Conservation (phyloP, 2,113 vertebrate species). For the Azemiops feae region DNA sequence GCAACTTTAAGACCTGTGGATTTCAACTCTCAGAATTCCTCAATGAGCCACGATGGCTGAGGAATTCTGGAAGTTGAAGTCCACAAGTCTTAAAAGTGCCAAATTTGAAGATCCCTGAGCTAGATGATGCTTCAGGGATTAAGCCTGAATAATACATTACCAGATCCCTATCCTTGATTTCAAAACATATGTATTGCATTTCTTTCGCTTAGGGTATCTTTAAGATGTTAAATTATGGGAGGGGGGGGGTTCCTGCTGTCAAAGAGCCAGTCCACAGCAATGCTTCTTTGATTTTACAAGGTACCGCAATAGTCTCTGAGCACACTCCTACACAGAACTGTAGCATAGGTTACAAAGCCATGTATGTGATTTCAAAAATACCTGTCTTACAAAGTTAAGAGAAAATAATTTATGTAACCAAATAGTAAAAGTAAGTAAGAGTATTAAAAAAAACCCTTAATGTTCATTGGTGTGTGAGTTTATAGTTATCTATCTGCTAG, state of each 20-base stretch:
- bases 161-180: not conserved
- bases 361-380: not conserved
- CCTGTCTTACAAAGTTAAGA: not conserved
- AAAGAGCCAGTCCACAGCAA: not conserved
- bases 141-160: not conserved
- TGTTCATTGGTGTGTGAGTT: not conserved
- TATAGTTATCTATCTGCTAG: not conserved
- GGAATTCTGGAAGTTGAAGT: too few relatives aligned
- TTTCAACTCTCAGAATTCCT: too few relatives aligned
- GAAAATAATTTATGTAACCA: not conserved
- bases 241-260: not conserved
- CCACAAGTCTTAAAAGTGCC: too few relatives aligned
- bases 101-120: too few relatives aligned
- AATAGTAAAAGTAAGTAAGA: not conserved
- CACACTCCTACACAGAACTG: not conserved
- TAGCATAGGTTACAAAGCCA: not conserved
- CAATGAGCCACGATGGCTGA: too few relatives aligned
- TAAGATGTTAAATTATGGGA: not conserved
- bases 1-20: too few relatives aligned
- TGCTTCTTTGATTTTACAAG: not conserved
- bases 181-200: not conserved
- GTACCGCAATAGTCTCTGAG: not conserved
- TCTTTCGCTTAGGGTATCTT: not conserved
- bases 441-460: not conserved
- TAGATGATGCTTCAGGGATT: not conserved